Percentiles rank a stretch among this genome's conserved stretches.
phyloP scores from a whole-genome alignment of 2,113 vertebrate genomes.

The Pachycephala philippinensis region DNA sequence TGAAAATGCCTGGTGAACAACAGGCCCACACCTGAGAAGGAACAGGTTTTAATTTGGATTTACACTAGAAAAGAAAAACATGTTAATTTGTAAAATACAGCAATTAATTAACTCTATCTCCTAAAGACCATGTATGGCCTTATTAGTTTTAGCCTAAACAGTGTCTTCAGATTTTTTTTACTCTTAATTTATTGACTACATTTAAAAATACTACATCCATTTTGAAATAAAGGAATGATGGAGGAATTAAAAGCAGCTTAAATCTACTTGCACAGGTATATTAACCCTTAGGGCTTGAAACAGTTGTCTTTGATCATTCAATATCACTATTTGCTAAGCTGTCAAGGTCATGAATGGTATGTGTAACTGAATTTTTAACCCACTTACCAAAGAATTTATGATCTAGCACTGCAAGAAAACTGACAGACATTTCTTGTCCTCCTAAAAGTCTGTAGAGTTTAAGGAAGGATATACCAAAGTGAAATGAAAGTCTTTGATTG shows the following conservation, averaged over 20 bases:
- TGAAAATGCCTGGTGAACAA: background rate
- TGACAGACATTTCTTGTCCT: slow-evolving; percentile 52
- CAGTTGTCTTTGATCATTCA: slow-evolving; percentile 38
- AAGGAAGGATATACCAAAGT: slow-evolving; percentile 60
- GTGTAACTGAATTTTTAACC: slow-evolving; percentile 59
- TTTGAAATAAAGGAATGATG: background rate
- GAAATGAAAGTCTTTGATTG: slow-evolving; percentile 72
- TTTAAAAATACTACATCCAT: background rate
- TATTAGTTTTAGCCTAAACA: background rate
- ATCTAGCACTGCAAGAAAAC: slow-evolving; percentile 55
- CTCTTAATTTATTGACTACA: background rate
- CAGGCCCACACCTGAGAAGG: background rate
- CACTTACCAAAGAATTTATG: slow-evolving; percentile 59
- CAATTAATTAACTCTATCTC: background rate
- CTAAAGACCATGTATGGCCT: background rate
- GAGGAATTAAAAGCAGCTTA: background rate
- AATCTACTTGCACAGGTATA: slow-evolving; percentile 9
- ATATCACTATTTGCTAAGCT: slow-evolving; percentile 24
- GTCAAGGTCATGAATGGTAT: slow-evolving; percentile 40
- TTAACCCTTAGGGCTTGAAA: slow-evolving; percentile 25
- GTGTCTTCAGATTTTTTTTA: background rate
- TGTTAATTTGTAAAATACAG: background rate
- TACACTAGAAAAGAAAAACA: background rate
- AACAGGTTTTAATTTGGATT: background rate
- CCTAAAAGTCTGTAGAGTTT: slow-evolving; percentile 62